These are phyloP conservation scores for Sphaerophoria taeniata DNA, from an alignment of 2,888 invertebrate genomes.

Conservation along the genomic window DNA sequence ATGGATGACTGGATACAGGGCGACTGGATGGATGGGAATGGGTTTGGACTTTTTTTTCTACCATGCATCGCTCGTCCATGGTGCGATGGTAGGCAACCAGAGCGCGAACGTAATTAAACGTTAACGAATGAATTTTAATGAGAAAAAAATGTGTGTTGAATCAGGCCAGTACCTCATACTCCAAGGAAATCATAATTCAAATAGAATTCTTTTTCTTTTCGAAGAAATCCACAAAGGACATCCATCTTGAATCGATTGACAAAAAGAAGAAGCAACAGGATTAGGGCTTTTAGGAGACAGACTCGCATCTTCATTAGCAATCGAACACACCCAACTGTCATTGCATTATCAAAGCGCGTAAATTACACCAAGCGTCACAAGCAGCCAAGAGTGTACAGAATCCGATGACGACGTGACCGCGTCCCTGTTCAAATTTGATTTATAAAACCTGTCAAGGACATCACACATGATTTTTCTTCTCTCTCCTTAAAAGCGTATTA, in stretches of 20 bases:
- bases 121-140: slow-evolving; percentile 58
- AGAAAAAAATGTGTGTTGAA: slow-evolving; percentile 22
- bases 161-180: slow-evolving; percentile 1
- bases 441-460: slow-evolving; percentile 66
- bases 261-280: slow-evolving; percentile 21
- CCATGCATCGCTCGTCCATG: background rate
- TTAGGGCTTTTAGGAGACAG: background rate
- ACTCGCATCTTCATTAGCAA: slow-evolving; percentile 52
- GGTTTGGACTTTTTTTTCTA: slow-evolving; percentile 31
- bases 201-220: too few relatives aligned
- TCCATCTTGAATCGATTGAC: too few relatives aligned
- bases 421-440: slow-evolving; percentile 33
- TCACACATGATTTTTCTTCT: slow-evolving; percentile 24
- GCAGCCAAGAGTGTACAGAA: slow-evolving; percentile 22
- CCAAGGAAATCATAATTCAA: too few relatives aligned
- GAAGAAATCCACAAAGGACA: too few relatives aligned
- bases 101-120: slow-evolving; percentile 71
- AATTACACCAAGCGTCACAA: slow-evolving; percentile 58
- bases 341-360: slow-evolving; percentile 59
- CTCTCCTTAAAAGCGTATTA: slow-evolving; percentile 35
- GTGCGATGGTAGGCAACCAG: slow-evolving; percentile 70
- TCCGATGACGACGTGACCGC: too few relatives aligned
- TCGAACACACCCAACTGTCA: slow-evolving; percentile 41
- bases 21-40: slow-evolving; percentile 70
- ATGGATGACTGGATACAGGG: slow-evolving; percentile 71